Evolutionary conservation across 2,113 vertebrate species (phyloP), one percentile per base, ranked within the genome.

Genomic region (Ahaetulla prasina): DNA sequence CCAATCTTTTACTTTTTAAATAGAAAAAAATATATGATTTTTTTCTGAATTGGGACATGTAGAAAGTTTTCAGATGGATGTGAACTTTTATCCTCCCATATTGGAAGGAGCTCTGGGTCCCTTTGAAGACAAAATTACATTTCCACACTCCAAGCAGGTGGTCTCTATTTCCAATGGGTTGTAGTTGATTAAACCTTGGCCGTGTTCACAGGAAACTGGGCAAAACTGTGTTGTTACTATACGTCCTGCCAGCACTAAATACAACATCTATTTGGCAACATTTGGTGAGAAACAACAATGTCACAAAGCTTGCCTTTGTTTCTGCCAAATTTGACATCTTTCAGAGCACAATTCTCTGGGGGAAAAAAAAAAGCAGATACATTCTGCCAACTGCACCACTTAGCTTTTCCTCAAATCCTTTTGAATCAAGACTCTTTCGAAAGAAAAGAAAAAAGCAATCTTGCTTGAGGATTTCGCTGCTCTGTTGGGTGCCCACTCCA

Each of bases 261-360:
- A 93, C 14, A 45, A 89, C 95, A 89, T 89, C 92, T 97, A 96
- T 97, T 49, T 94, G 95, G 93, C 43, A 25, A 80, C 93, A 89
- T 96, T 97, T 95, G 89, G 80, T 85, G 49, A 63, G 53, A 92
- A 93, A 85, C 85, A 93, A 90, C 96, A 96, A 94, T 97, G 97
- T 96, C 95, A 87, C 93, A 94, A 95, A 96, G 96, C 97, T 97
- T 96, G 97, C 97, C 95, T 43, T 90, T 96, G 96, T 96, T 94
- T 97, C 96, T 97, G 97, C 97, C 97, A 97, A 97, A 97, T 97
- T 92, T 97, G 97, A 97, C 97, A 97, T 96, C 96, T 97, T 97
- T 97, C 95, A 95, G 95, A 97, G 95, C 95, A 96, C 94, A 96
- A 96, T 95, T 96, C 96, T 96, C 96, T 97, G 96, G 97, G 97